These are phyloP conservation scores for Cerastoderma edule DNA, from an alignment of 2,888 invertebrate species.

Conservation along the genomic window DNA sequence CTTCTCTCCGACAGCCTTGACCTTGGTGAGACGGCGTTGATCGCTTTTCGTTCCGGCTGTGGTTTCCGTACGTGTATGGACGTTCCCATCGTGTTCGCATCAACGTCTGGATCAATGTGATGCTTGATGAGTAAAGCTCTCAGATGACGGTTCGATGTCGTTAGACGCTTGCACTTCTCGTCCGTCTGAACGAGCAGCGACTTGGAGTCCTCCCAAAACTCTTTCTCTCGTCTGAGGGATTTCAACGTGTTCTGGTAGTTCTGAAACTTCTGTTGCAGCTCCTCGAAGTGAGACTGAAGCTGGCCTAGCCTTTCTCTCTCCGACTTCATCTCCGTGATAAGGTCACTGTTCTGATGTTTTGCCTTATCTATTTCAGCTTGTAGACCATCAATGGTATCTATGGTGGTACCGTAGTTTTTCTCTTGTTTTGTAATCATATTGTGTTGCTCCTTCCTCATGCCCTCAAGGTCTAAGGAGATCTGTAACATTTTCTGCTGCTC, in stretches of 20 bases:
- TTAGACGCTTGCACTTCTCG: slow-evolving; percentile 28
- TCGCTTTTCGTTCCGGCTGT: slow-evolving; percentile 6
- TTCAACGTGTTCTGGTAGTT: slow-evolving; percentile 34
- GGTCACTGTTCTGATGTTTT: slow-evolving; percentile 26
- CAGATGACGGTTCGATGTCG: slow-evolving; percentile 34
- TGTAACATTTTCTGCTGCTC: slow-evolving; percentile 26
- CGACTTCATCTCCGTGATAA: slow-evolving; percentile 40
- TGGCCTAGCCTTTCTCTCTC: slow-evolving; percentile 34
- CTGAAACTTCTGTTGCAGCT: slow-evolving; percentile 39
- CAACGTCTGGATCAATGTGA: slow-evolving; percentile 34
- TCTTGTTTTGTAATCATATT: slow-evolving; percentile 35
- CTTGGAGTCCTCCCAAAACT: slow-evolving; percentile 35
- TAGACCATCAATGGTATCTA: slow-evolving; percentile 31
- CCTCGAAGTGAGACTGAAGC: slow-evolving; percentile 31
- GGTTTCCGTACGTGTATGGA: slow-evolving; percentile 1
- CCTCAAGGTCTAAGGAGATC: slow-evolving; percentile 24
- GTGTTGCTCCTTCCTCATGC: slow-evolving; percentile 30
- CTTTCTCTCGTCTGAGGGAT: slow-evolving; percentile 21
- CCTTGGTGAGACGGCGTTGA: slow-evolving; percentile 44
- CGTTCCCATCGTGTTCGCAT: slow-evolving; percentile 6
- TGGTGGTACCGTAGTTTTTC: slow-evolving; percentile 31
- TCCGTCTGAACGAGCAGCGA: slow-evolving; percentile 33
- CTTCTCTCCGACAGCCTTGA: neutral
- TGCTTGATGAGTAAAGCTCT: slow-evolving; percentile 32
- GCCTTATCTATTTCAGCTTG: slow-evolving; percentile 31